Evolutionary conservation across 2,888 invertebrate genomes (phyloP), one percentile per base, ranked within the genome.

Genomic region (Platycheirus albimanus): DNA sequence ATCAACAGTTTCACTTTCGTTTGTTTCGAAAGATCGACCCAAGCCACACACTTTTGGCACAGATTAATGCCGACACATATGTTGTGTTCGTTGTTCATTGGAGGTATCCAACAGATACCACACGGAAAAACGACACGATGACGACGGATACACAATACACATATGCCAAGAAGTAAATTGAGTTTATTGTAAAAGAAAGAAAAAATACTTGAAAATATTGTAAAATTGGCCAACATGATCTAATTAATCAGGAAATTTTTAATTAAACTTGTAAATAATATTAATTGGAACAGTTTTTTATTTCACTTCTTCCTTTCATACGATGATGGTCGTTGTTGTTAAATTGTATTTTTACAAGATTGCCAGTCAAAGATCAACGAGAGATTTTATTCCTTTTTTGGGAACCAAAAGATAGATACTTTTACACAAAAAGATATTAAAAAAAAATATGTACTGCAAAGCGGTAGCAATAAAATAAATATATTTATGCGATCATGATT

Each of bases 1-100:
- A 79, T 79, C 52, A 30, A 19, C n/a, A 24, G 66, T 81, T 76
- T 76, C 76, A 71, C 80, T 81, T 81, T 81, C 80, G 11, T 43
- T 58, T 41, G 30, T 24, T 36, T 54, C 58, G 38, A 61, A 52
- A 38, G 61, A 52, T 61, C 36, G 11, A 28, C 45, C 20, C 7
- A 43, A 58, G 47, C 47, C 61, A 63, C 24, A 58, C 28, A 41
- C 58, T 67, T 79, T 79, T 67, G 67, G 72, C 61, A 54, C 61
- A 63, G 47, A 69, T 79, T 56, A 51, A 17, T 47, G 38, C 10
- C 1, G 33, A 20, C 13, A 36, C 49, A 24, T 56, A 13, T 64
- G 54, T 20, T 54, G 17, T 64, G 54, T 20, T 54, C 6, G 17
- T 11, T 11, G 10, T n/a, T n/a, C n/a, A n/a, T n/a, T 36, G 8